These are phyloP conservation scores for Globicephala melas DNA, from an alignment of 2,113 vertebrate genomes.

Conservation along the genomic window DNA sequence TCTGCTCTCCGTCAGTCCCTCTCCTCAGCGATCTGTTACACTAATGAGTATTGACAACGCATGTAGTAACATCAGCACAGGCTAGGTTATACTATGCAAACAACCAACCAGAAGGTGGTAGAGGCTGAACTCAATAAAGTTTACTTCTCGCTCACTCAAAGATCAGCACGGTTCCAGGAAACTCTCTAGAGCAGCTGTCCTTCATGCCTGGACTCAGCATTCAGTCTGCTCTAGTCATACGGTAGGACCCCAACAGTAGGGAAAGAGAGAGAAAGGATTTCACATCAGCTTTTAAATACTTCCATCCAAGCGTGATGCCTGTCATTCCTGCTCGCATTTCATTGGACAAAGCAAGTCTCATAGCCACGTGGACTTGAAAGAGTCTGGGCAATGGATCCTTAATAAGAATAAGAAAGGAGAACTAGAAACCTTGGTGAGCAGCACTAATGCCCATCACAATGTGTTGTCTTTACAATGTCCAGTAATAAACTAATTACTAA, in stretches of 20 bases:
- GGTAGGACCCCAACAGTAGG: not conserved
- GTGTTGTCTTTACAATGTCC: not conserved
- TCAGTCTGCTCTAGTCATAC: not conserved
- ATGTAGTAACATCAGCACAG: not conserved
- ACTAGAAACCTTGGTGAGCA: not conserved
- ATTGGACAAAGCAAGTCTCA: not conserved
- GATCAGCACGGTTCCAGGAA: not conserved
- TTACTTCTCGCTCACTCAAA: not conserved
- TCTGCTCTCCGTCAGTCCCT: not conserved
- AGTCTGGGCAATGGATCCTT: not conserved
- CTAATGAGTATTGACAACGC: not conserved
- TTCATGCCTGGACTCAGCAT: not conserved
- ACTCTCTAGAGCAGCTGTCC: not conserved
- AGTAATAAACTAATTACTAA: not conserved
- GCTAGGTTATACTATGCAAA: not conserved
- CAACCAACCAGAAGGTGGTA: not conserved
- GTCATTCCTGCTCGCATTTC: not conserved
- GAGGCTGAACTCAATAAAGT: not conserved
- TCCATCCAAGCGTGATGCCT: not conserved
- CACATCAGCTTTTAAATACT: not conserved
- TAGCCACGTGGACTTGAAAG: not conserved
- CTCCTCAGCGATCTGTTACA: not conserved
- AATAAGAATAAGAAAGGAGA: not conserved
- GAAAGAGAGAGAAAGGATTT: not conserved
- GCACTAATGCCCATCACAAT: not conserved